Conservation (phyloP, 2,888 invertebrate genomes). For the Trichacis sp. region DNA sequence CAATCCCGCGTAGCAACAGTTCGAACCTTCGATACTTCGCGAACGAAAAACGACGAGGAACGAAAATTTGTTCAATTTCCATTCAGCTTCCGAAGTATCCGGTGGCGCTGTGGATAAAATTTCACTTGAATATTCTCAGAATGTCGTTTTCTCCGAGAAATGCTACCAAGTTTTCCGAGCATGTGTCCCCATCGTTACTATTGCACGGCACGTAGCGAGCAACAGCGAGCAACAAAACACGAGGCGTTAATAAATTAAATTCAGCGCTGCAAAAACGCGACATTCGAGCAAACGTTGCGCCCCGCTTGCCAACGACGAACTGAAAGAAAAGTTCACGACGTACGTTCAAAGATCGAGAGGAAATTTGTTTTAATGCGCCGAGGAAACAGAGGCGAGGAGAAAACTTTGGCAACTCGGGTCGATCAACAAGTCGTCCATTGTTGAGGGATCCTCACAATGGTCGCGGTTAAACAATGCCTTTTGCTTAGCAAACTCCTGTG, state of each 20-base stretch:
- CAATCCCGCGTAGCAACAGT: not conserved
- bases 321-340: constrained; percentile 18
- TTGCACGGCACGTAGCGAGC: constrained; percentile 31
- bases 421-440: constrained; percentile 51
- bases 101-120: constrained; percentile 4
- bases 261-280: constrained; percentile 28
- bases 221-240: constrained; percentile 35
- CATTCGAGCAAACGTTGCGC: constrained; percentile 34
- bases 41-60: not conserved
- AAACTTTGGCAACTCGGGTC: constrained; percentile 26
- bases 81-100: constrained; percentile 1
- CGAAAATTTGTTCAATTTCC: not conserved
- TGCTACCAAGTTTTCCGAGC: constrained; percentile 18
- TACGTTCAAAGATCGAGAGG: no score
- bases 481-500: constrained; percentile 42
- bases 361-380: constrained; percentile 1
- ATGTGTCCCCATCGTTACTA: constrained; percentile 32
- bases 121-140: constrained; percentile 10
- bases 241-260: constrained; percentile 44
- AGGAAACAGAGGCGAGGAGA: constrained; percentile 14
- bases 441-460: constrained; percentile 36
- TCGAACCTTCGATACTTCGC: not conserved
- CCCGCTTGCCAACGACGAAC: constrained; percentile 19
- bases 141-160: constrained; percentile 14
- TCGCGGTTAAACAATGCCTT: constrained; percentile 48